A percentile compares a stretch with the other conserved stretches of the same genome.
Evolutionary conservation across 2,113 vertebrate genomes (phyloP).

Genomic region (Thunnus maccoyii): DNA sequence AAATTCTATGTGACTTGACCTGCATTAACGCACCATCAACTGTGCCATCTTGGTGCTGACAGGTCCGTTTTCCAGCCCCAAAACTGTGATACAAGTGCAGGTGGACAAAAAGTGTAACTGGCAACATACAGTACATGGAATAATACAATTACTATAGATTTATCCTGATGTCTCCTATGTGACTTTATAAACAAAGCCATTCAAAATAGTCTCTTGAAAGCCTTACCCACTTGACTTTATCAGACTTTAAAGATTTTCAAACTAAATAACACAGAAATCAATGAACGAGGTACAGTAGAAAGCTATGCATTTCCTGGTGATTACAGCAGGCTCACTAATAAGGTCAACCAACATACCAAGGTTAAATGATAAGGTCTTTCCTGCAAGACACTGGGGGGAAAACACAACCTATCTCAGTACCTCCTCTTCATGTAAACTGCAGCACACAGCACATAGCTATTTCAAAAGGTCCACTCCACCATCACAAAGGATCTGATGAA

Average conservation of each 20-base stretch:
- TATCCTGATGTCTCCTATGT: background rate
- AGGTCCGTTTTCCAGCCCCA: background rate
- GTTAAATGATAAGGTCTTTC: slow-evolving; percentile 57
- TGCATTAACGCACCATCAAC: background rate
- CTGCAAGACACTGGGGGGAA: slow-evolving; percentile 7
- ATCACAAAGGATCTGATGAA: slow-evolving; percentile 40
- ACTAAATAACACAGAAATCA: slow-evolving; percentile 49
- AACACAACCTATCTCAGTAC: background rate
- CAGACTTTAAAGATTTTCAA: slow-evolving; percentile 12
- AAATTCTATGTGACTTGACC: background rate
- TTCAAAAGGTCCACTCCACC: slow-evolving; percentile 28
- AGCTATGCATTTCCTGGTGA: slow-evolving; percentile 48
- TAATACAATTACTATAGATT: background rate
- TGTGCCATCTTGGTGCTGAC: background rate
- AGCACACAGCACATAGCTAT: slow-evolving; percentile 17
- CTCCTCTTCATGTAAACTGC: slow-evolving; percentile 19
- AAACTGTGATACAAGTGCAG: background rate
- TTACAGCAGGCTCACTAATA: slow-evolving; percentile 44
- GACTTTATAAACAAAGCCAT: slow-evolving; percentile 1
- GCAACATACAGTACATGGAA: background rate
- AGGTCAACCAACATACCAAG: slow-evolving; percentile 35
- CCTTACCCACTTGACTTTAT: background rate
- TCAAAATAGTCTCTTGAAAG: slow-evolving; percentile 3
- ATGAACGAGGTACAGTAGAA: slow-evolving; percentile 28
- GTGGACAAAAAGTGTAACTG: background rate